phyloP scores from a whole-genome alignment of 2,797 vertebrate genomes.

The Pseudochromis fuscus region DNA sequence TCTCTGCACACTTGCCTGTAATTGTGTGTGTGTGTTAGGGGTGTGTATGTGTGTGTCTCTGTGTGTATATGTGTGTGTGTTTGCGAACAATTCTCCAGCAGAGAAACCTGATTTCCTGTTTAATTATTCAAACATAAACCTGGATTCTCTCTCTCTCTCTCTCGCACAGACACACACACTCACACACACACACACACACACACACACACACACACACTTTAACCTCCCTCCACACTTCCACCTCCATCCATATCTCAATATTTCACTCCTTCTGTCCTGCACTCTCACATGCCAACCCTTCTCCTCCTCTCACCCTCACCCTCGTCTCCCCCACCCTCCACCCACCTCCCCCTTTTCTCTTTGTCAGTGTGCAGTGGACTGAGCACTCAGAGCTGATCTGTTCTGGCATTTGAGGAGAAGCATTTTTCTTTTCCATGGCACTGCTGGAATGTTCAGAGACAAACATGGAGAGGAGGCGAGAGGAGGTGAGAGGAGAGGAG shows the following conservation, averaged over 20 bases:
- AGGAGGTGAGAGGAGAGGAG: not conserved
- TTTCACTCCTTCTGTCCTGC: slow-evolving; percentile 48
- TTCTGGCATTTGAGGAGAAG: slow-evolving; percentile 82
- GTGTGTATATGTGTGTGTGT: slow-evolving; percentile 23
- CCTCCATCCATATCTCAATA: slow-evolving; percentile 28
- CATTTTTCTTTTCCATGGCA: slow-evolving; percentile 73
- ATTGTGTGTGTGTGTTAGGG: slow-evolving; percentile 39
- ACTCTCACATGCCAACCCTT: slow-evolving; percentile 27
- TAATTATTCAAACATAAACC: slow-evolving; percentile 77
- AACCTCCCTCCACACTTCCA: slow-evolving; percentile 50
- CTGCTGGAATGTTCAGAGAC: slow-evolving; percentile 71
- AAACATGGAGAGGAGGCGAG: slow-evolving; percentile 41
- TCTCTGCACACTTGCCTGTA: slow-evolving; percentile 21
- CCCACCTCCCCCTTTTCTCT: slow-evolving; percentile 50
- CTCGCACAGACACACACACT: slow-evolving; percentile 31
- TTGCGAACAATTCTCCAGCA: slow-evolving; percentile 57
- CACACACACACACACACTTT: slow-evolving; percentile 45
- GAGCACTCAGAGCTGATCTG: slow-evolving; percentile 78
- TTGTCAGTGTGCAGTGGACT: slow-evolving; percentile 81
- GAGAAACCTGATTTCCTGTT: slow-evolving; percentile 61
- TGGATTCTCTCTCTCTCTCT: slow-evolving; percentile 47
- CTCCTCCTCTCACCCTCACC: too few species aligned
- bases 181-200: slow-evolving; percentile 35
- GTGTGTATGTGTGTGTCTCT: slow-evolving; percentile 30
- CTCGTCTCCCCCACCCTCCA: slow-evolving; percentile 19